Base-by-base conservation (phyloP, 2,888 invertebrate species). In the Holacanthella duospinosa region DNA sequence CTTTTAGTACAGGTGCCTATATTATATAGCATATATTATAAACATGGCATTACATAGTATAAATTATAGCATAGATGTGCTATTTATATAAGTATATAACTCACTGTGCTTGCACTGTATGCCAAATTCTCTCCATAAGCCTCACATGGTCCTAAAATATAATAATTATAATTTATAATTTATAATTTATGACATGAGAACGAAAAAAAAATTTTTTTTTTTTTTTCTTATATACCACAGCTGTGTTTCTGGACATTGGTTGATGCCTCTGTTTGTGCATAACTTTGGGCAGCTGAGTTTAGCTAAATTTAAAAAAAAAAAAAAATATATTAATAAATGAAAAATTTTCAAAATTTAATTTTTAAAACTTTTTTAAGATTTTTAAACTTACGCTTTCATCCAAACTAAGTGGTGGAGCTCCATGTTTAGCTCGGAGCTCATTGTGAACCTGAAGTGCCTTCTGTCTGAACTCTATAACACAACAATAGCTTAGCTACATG, bases 91-190 rank as follows among this genome's bases (percentile, higher is more conserved):
- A n/a, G n/a, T n/a, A n/a, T n/a, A n/a, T n/a, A n/a, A n/a, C n/a
- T 21, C 76, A 77, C 64, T 76, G 79, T 60, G 16, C 67, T 59
- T 1, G 66, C 63, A 16, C 71, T 64, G 55, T 74, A 74, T 19
- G 66, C 53, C 26, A 73, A 60, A 62, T 73, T 71, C 60, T 68
- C 72, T 24, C 76, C 76, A 74, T 89, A 88, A 43, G 85, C 85
- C 67, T 84, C 85, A 55, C 27, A 55, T 9, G 9, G 24, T 6
- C n/a, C n/a, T n/a, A n/a, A n/a, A n/a, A n/a, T n/a, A n/a, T n/a
- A n/a, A n/a, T n/a, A n/a, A n/a, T n/a, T n/a, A n/a, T n/a, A n/a
- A n/a, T n/a, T n/a, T n/a, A n/a, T n/a, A n/a, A n/a, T n/a, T n/a
- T n/a, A n/a, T n/a, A n/a, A n/a, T n/a, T n/a, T n/a, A n/a, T n/a